Evolutionary conservation across 2,113 vertebrate genomes (phyloP).

Genomic region (Myanophis thanlyinensis): DNA sequence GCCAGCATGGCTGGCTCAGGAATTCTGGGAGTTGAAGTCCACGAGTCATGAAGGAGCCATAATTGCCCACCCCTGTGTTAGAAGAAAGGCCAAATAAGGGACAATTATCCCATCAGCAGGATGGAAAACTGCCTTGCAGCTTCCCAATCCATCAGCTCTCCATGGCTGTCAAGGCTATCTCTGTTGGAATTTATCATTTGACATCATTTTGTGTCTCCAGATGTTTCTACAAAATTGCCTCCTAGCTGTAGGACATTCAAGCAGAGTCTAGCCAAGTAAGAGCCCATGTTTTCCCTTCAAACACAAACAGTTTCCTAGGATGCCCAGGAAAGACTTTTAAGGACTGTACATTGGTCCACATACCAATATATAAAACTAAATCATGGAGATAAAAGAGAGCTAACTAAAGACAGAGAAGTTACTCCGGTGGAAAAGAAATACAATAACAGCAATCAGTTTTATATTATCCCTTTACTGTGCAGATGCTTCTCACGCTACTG

Average conservation of each 20-base stretch:
- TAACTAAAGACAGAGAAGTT: background rate
- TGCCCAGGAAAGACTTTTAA: background rate
- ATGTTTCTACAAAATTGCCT: background rate
- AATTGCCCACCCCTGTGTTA: too few relatives aligned
- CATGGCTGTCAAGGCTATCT: background rate
- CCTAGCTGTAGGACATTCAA: background rate
- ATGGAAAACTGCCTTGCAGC: background rate
- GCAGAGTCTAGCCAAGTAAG: background rate
- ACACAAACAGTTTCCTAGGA: background rate
- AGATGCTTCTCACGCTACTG: background rate
- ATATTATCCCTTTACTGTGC: background rate
- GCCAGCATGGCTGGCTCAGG: too few relatives aligned
- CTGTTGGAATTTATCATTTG: constrained; percentile 3
- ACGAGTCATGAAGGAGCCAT: too few relatives aligned
- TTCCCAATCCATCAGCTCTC: background rate
- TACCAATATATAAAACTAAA: background rate
- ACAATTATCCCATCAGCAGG: background rate
- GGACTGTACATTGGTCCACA: background rate
- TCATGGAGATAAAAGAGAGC: background rate
- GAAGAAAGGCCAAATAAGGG: background rate
- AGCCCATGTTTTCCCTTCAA: background rate
- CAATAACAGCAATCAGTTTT: background rate
- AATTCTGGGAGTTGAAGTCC: too few relatives aligned
- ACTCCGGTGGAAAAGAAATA: background rate
- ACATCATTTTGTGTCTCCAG: background rate